Base-by-base conservation (phyloP, 2,113 vertebrate genomes). In the Pseudopipra pipra region DNA sequence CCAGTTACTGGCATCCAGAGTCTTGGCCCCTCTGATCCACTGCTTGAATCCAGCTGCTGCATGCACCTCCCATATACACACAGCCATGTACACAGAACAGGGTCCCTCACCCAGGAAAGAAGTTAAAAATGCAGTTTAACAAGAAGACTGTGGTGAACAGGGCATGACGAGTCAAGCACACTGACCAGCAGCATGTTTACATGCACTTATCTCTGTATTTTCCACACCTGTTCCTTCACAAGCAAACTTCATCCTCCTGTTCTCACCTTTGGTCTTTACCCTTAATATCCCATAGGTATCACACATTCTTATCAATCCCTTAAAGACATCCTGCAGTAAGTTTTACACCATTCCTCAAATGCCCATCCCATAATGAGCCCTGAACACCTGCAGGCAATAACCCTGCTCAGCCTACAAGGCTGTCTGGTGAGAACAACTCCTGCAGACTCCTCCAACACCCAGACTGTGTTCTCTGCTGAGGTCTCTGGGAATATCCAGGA, bases 1-100 rank as follows among this genome's bases (percentile, higher is more conserved):
- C 25, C 55, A 47, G 46, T 23, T 70, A 12, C 49, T 61, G 65
- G 15, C 25, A 63, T 23, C 15, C 51, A 54, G 19, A 46, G 14
- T 46, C 20, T 5, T 0, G 2, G 23, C 7, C 1, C 17, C 5
- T 81, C n/a, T 74, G 46, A 66, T 30, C 27, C 27, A 12, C 8
- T 19, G 41, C 12, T 51, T 25, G 16, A 14, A 28, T 49, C 21
- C 31, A 39, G 37, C 41, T 85, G 66, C n/a, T 82, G 37, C n/a
- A 21, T 3, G 1, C 6, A 9, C 19, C 8, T 23, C 22, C 46
- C 18, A 17, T 30, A 68, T 4, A 16, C 33, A 39, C 44, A 43
- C 14, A 9, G 8, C 35, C 11, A 1, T 1, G 7, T 22, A n/a
- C 3, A 22, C 10, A 46, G 25, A 47, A 58, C 15, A 47, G 5